These are phyloP conservation scores for Tribolium madens DNA, from an alignment of 1,140 invertebrate genomes.

Conservation along the genomic window DNA sequence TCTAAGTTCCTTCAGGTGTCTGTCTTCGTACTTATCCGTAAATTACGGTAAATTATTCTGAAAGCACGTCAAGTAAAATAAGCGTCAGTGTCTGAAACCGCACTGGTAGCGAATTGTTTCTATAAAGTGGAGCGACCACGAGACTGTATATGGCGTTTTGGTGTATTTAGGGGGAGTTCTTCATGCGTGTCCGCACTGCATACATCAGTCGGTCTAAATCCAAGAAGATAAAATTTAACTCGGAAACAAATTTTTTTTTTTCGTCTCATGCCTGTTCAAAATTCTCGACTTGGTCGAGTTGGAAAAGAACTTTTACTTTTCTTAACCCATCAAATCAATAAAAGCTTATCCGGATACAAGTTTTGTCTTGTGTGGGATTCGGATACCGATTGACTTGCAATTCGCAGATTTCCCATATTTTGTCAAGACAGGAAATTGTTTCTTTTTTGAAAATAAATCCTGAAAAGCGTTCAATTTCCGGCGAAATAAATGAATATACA, in stretches of 20 bases:
- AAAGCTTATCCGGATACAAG: not conserved
- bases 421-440: not conserved
- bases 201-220: not conserved
- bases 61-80: slow-evolving; percentile 7
- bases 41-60: slow-evolving; percentile 19
- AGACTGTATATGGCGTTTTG: slow-evolving; percentile 21
- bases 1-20: slow-evolving; percentile 17
- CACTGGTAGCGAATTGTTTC: slow-evolving; percentile 31
- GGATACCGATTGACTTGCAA: not conserved
- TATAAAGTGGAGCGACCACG: slow-evolving; percentile 35
- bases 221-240: not conserved
- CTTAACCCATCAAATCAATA: slow-evolving; percentile 34
- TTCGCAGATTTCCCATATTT: too few relatives aligned
- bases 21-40: slow-evolving; percentile 8
- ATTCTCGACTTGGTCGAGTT: not conserved
- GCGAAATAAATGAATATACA: not conserved
- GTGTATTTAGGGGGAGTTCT: slow-evolving; percentile 44
- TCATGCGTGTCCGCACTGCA: slow-evolving; percentile 43
- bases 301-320: slow-evolving; percentile 21
- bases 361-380: slow-evolving; percentile 8
- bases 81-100: slow-evolving; percentile 30
- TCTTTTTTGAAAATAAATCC: not conserved
- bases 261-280: slow-evolving; percentile 3
- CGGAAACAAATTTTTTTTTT: not conserved
- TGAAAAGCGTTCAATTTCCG: not conserved